phyloP scores from a whole-genome alignment of 1,140 invertebrate genomes.

The Augochlora pura region DNA sequence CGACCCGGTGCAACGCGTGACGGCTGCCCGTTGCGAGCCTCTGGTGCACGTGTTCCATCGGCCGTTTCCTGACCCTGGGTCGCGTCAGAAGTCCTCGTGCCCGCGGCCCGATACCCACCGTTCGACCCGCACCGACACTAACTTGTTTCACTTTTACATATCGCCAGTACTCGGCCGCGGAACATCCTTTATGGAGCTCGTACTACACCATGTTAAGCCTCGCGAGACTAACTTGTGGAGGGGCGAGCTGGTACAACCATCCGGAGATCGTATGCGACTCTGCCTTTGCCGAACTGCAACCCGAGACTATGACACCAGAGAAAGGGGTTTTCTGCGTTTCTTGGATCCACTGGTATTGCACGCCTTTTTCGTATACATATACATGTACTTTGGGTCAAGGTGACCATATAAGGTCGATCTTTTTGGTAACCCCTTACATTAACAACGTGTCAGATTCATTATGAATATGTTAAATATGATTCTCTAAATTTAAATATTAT shows the following conservation, averaged over 20 bases:
- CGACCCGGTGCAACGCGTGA: neutral
- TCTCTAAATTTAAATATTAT: too few species aligned
- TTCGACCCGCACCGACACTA: conserved; percentile 13
- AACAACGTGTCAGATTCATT: too few species aligned
- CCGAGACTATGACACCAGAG: too few species aligned
- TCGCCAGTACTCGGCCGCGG: neutral
- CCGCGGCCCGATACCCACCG: conserved; percentile 20
- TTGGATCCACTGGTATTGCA: too few species aligned
- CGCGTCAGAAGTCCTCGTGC: conserved; percentile 42
- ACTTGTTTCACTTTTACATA: conserved; percentile 39
- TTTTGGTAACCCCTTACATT: too few species aligned
- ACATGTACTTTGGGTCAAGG: too few species aligned
- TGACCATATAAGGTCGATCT: too few species aligned
- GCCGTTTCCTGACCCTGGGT: conserved; percentile 49
- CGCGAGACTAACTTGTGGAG: too few species aligned
- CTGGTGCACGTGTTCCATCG: conserved; percentile 54
- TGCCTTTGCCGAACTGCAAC: too few species aligned
- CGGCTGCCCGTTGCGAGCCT: conserved; percentile 17
- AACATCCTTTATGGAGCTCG: conserved; percentile 16
- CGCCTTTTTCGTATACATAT: too few species aligned
- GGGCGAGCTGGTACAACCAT: neutral
- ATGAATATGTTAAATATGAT: too few species aligned
- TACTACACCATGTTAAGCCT: conserved; percentile 22
- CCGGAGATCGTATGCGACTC: neutral
- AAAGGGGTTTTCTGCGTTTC: too few species aligned